Base-by-base conservation (phyloP, 2,113 vertebrate species). In the Embiotoca jacksoni region DNA sequence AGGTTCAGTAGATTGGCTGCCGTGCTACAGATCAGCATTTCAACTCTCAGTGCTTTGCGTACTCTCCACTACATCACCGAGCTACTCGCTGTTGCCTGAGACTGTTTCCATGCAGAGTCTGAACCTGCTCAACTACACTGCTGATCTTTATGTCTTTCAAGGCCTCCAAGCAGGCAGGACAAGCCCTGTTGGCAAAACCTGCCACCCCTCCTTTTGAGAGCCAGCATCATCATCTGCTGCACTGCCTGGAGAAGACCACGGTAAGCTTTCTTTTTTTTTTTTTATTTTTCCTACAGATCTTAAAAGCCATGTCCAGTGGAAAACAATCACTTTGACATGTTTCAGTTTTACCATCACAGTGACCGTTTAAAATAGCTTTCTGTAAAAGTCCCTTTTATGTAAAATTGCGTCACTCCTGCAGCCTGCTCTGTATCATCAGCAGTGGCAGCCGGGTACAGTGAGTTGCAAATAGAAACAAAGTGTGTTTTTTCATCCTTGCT, bases 161-260 rank as follows among this genome's bases (percentile, higher is more conserved):
- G 97, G 95, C 96, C 85, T 97, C 94, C n/a, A 96, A 91, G 88
- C 94, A 97, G 92, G 97, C 98, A 77, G 97, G 97, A 87, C 94
- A 96, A 81, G 96, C 94, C 86, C 95, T 99, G 92, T 94, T 98
- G 89, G 94, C 88, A 82, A 98, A 99, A 94, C 83, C 95, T 14
- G 92, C 95, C 54, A 95, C 91, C 88, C 97, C 97, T 84, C 96
- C 96, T 61, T 99, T 99, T 82, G 96, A 99, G 94, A 97, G 95
- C 50, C 97, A 99, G 71, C 98, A 99, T 87, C 96, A 99, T 92
- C 98, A 99, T 93, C 95, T 99, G 88, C 96, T 99, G 88, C 98
- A 99, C 93, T 99, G 98, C 93, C 94, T 99, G 91, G 98, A 99
- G 94, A 99, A 99, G 93, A 99, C 98, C 78, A 99, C 98, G 96